A percentile compares a stretch with the other conserved stretches of the same genome.
Conservation (phyloP, 2,797 vertebrate genomes). For the Bradypodion pumilum region DNA sequence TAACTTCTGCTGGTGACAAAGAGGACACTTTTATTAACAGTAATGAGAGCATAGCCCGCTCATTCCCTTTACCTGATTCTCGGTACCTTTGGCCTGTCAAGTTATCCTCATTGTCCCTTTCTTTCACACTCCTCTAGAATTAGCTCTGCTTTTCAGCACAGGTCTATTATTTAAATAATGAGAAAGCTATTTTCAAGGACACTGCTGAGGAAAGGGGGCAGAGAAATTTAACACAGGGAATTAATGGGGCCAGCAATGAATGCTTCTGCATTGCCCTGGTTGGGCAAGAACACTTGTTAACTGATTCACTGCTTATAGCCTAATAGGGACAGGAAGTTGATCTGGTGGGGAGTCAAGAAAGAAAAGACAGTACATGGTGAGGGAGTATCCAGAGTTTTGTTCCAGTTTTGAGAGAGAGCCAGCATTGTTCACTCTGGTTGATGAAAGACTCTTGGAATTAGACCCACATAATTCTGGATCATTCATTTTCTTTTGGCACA, state of each 20-base stretch:
- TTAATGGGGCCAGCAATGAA: not conserved
- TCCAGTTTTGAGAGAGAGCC: not conserved
- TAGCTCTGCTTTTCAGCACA: constrained; percentile 19
- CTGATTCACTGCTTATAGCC: not conserved
- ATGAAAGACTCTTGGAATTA: not conserved
- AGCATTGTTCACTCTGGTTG: not conserved
- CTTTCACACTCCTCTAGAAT: not conserved
- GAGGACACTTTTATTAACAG: fast-evolving
- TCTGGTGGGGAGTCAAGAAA: too few species aligned
- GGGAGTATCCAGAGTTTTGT: not conserved
- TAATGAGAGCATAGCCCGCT: not conserved
- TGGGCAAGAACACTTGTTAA: not conserved
- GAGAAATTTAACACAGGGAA: not conserved
- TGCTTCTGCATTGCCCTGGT: not conserved
- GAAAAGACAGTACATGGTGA: not conserved
- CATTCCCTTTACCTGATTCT: not conserved
- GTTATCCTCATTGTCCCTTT: not conserved
- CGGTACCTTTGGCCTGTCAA: not conserved
- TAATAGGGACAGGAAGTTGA: not conserved
- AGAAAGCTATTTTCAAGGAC: constrained; percentile 6
- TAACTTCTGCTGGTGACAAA: not conserved
- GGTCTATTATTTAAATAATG: not conserved
- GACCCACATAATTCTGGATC: too few species aligned
- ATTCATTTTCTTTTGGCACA: not conserved
- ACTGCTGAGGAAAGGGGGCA: not conserved